Percentiles rank a stretch among this genome's conserved stretches.
Evolutionary conservation across 2,888 invertebrate species (phyloP).

Genomic region (Ditula angustiorana): DNA sequence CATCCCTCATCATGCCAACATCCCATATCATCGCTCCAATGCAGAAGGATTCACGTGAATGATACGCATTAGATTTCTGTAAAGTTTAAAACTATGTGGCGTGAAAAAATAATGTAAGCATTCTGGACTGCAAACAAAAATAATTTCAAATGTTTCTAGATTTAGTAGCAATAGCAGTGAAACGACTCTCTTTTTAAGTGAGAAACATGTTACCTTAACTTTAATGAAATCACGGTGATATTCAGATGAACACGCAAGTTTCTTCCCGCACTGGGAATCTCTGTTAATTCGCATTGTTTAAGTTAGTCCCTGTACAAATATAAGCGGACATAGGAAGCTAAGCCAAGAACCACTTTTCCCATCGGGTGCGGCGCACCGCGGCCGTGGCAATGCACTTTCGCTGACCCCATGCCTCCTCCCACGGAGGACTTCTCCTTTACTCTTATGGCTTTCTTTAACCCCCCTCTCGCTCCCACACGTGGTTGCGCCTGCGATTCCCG

Average conservation of each 20-base stretch:
- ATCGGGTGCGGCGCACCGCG: constrained; percentile 76
- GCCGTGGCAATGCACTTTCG: constrained; percentile 85
- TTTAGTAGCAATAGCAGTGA: too few species aligned
- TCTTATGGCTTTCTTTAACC: constrained; percentile 66
- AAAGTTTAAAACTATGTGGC: too few species aligned
- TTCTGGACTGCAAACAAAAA: too few species aligned
- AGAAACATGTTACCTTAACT: background rate
- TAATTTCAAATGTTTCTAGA: too few species aligned
- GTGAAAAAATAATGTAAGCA: too few species aligned
- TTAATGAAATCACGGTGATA: background rate
- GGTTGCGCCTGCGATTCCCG: constrained; percentile 81
- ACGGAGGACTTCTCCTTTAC: constrained; percentile 71
- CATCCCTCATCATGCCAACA: too few species aligned
- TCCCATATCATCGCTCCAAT: too few species aligned
- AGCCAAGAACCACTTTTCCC: constrained; percentile 76
- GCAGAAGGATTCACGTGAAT: too few species aligned
- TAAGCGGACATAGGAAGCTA: constrained; percentile 66
- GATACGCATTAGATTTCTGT: too few species aligned
- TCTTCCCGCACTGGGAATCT: background rate
- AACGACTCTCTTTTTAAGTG: too few species aligned
- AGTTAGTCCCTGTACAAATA: constrained; percentile 67
- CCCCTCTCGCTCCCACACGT: constrained; percentile 65
- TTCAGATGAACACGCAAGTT: constrained; percentile 5
- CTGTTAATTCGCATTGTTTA: constrained; percentile 35
- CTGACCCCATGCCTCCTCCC: constrained; percentile 83